Evolutionary conservation across 1,140 invertebrate genomes (phyloP), one percentile per base, ranked within the genome.

Genomic region (Drosophila subobscura): DNA sequence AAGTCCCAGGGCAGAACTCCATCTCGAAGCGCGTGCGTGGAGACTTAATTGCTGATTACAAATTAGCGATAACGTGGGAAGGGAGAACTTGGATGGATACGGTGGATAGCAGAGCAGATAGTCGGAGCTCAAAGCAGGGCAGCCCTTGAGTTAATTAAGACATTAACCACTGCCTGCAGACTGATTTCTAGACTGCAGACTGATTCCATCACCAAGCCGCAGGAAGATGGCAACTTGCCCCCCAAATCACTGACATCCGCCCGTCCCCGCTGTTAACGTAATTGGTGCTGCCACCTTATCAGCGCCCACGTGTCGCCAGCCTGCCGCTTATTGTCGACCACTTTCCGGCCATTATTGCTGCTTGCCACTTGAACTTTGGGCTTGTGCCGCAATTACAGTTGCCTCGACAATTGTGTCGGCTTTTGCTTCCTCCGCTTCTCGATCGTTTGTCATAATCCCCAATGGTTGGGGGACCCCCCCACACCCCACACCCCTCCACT

Each of bases 31-130:
- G 81, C 83, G 81, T 88, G 81, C 77, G 68, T 50, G 37, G 57
- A 52, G 72, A 73, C 72, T 90, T 90, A 90, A 90, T 90, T 89
- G 79, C 89, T 90, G 89, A 90, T 90, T 85, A 90, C 79, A 89
- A 90, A 76, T 90, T 83, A 79, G 61, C 76, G 89, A 90, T 90
- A 85, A 72, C 53, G 64, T 22, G 7, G 14, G 49, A 44, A 51
- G 47, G 66, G 47, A 37, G 41, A 47, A 14, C 27, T 22, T 6
- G 16, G 37, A 27, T 56, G 53, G 44, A 37, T 33, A 5, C 6
- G 2, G 10, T 37, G 60, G 29, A 14, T 25, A 4, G 42, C 29
- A 42, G 42, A 29, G 27, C 33, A 10, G 33, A 37, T 37, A 37
- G 33, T 10, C 29, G 37, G 22, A 23, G n/a, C 53, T 10, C 29